Conservation (phyloP, 2,888 invertebrate species). For the Phasia obesa region DNA sequence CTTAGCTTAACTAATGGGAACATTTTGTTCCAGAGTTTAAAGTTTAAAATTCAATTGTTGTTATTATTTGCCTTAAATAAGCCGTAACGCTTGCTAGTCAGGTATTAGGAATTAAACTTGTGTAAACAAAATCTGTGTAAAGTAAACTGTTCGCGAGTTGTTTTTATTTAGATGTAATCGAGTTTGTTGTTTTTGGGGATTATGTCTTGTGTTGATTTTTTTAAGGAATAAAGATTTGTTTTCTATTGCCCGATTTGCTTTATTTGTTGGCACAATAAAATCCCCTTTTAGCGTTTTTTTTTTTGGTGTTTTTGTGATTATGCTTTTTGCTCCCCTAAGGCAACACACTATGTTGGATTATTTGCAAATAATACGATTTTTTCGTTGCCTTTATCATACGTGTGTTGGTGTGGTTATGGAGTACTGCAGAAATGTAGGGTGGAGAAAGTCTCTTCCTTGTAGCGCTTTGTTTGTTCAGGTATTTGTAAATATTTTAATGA, state of each 20-base stretch:
- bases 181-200: conserved; percentile 1
- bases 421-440: background rate
- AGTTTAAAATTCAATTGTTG: conserved; percentile 3
- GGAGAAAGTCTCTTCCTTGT: background rate
- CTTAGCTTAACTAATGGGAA: background rate
- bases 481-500: conserved; percentile 5
- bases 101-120: background rate
- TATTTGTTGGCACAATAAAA: conserved; percentile 33
- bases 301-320: background rate
- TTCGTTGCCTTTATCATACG: background rate
- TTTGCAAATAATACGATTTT: conserved; percentile 52
- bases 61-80: conserved; percentile 24
- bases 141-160: background rate
- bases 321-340: conserved; percentile 21
- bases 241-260: conserved; percentile 21
- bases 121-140: background rate
- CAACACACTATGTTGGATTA: conserved; percentile 54
- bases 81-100: background rate
- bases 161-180: conserved; percentile 9
- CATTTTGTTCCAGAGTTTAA: conserved; percentile 9
- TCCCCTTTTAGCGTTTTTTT: conserved; percentile 24
- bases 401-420: background rate
- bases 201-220: conserved; percentile 8
- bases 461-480: conserved; percentile 14
- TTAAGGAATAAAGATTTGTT: conserved; percentile 21